These are phyloP conservation scores for Phlogophora meticulosa DNA, from an alignment of 2,888 invertebrate genomes.

Conservation along the genomic window DNA sequence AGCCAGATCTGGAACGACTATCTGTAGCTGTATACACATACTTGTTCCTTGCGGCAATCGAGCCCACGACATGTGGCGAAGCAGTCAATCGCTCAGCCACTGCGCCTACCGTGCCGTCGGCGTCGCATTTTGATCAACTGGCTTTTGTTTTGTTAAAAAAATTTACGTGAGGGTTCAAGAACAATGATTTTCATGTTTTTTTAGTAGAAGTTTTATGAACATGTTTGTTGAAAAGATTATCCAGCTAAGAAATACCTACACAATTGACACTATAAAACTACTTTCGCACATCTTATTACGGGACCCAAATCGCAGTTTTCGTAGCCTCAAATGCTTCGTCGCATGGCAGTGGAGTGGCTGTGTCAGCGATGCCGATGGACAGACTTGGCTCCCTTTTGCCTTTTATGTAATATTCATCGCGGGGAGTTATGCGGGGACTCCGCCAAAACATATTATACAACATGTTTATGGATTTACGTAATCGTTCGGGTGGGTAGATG, in stretches of 20 bases:
- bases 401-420: conserved; percentile 84
- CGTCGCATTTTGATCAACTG: too few relatives aligned
- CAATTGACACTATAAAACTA: background rate
- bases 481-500: conserved; percentile 63
- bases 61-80: too few relatives aligned
- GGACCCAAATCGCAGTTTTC: conserved; percentile 53
- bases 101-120: too few relatives aligned
- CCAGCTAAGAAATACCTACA: background rate
- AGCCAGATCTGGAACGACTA: too few relatives aligned
- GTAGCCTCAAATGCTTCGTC: conserved; percentile 66
- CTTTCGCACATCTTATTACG: background rate
- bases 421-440: conserved; percentile 76
- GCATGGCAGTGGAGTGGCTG: conserved; percentile 79
- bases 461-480: conserved; percentile 79
- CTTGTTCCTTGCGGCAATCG: too few relatives aligned
- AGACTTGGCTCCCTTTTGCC: conserved; percentile 78
- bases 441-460: conserved; percentile 82
- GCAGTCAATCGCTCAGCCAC: too few relatives aligned
- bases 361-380: conserved; percentile 82
- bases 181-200: too few relatives aligned
- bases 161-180: too few relatives aligned
- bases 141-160: too few relatives aligned
- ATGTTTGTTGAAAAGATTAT: background rate
- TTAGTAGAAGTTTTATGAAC: too few relatives aligned
- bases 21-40: too few relatives aligned